A percentile compares a stretch with the other conserved stretches of the same genome.
phyloP scores from a whole-genome alignment of 2,797 vertebrate genomes.

The Varecia variegata region DNA sequence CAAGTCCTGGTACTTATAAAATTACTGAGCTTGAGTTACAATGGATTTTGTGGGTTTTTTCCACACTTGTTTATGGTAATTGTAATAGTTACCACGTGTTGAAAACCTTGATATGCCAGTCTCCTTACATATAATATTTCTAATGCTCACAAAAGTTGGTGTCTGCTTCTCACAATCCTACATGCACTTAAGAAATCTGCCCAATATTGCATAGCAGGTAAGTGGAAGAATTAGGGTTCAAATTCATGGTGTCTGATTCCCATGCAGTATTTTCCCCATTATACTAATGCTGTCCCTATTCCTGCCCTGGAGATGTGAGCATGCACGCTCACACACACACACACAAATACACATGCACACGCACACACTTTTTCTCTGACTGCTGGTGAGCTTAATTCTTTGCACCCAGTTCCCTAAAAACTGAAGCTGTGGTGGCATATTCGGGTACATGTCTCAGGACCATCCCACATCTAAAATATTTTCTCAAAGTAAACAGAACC shows the following conservation, averaged over 20 bases:
- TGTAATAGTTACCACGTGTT: background rate
- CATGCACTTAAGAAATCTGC: background rate
- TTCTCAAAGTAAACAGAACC: background rate
- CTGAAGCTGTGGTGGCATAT: background rate
- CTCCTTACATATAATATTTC: conserved; percentile 18
- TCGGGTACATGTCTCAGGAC: background rate
- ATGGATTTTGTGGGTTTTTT: background rate
- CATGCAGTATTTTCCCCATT: background rate
- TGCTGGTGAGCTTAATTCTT: background rate
- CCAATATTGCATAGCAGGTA: background rate
- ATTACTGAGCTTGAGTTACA: background rate
- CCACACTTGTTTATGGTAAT: background rate
- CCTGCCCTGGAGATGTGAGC: background rate
- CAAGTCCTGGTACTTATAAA: background rate
- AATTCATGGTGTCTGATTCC: background rate
- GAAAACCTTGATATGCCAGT: background rate
- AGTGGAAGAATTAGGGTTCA: background rate
- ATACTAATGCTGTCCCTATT: background rate
- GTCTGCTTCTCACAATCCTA: background rate
- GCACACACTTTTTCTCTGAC: background rate
- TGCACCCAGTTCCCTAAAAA: background rate
- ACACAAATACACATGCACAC: accelerated
- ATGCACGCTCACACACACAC: no score
- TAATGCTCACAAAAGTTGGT: background rate
- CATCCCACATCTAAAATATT: background rate